Evolutionary conservation across 1,140 invertebrate genomes (phyloP).

Genomic region (Tribolium castaneum): DNA sequence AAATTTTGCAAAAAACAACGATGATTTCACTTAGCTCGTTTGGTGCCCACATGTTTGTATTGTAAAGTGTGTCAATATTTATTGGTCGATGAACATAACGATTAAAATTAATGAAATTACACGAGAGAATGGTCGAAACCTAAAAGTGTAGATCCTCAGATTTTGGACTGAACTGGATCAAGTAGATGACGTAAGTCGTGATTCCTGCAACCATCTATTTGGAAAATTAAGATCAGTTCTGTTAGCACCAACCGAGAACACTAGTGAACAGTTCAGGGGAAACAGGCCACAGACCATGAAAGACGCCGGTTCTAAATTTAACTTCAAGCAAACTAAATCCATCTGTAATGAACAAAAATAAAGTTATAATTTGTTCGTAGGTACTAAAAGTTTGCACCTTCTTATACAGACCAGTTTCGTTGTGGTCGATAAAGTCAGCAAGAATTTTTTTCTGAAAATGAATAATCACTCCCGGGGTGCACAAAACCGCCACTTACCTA

Average conservation of each 20-base stretch:
- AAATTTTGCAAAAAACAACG: background rate
- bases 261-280: background rate
- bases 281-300: background rate
- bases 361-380: no score
- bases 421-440: background rate
- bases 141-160: no score
- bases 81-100: no score
- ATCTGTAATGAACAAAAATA: no score
- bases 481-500: background rate
- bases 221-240: no score
- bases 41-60: no score
- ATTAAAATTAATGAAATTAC: no score
- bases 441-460: background rate
- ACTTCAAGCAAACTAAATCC: background rate
- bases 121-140: no score
- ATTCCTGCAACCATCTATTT: background rate
- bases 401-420: no score
- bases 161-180: background rate
- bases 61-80: no score
- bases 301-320: background rate
- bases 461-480: background rate
- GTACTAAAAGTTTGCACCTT: no score
- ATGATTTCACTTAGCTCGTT: no score
- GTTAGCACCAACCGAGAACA: background rate
- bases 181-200: background rate